Evolutionary conservation across 2,888 invertebrate genomes (phyloP).

Genomic region (Imbricaverruca yamaguchii): DNA sequence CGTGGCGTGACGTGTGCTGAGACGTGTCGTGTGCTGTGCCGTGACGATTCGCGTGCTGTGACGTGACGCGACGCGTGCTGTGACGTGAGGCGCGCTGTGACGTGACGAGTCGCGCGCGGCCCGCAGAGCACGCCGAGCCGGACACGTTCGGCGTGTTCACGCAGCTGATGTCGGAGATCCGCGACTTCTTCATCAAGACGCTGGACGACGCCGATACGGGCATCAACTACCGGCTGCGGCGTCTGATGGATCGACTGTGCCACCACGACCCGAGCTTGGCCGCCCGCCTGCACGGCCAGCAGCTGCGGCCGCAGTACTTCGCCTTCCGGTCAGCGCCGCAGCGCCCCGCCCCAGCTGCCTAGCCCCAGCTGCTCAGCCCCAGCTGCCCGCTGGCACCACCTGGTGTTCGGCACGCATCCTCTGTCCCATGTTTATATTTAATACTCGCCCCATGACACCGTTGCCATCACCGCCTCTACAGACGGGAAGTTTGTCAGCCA

Average conservation of each 20-base stretch:
- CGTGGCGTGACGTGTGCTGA: too few relatives aligned
- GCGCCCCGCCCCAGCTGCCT: too few relatives aligned
- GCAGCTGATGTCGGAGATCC: constrained; percentile 92
- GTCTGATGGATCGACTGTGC: constrained; percentile 66
- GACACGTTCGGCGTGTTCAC: constrained; percentile 99
- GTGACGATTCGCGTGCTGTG: background rate
- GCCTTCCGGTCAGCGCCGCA: constrained; percentile 65
- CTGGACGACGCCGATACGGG: constrained; percentile 89
- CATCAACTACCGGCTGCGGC: constrained; percentile 81
- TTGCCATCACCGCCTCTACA: too few relatives aligned
- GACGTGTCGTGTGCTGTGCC: too few relatives aligned
- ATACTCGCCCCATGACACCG: too few relatives aligned
- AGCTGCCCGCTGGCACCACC: too few relatives aligned
- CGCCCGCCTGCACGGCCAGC: constrained; percentile 67
- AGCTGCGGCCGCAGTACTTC: constrained; percentile 89
- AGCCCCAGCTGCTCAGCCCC: too few relatives aligned
- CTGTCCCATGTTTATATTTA: too few relatives aligned
- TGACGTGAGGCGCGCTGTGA: too few relatives aligned
- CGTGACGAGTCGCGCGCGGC: background rate
- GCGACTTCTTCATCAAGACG: constrained; percentile 94
- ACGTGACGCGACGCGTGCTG: background rate
- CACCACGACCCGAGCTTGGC: constrained; percentile 68
- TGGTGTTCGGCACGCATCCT: too few relatives aligned
- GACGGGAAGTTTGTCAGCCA: too few relatives aligned
- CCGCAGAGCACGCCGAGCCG: constrained; percentile 80